Percentiles rank a stretch among this genome's conserved stretches.
Evolutionary conservation across 2,888 invertebrate species (phyloP).

Genomic region (Sepiola atlantica): DNA sequence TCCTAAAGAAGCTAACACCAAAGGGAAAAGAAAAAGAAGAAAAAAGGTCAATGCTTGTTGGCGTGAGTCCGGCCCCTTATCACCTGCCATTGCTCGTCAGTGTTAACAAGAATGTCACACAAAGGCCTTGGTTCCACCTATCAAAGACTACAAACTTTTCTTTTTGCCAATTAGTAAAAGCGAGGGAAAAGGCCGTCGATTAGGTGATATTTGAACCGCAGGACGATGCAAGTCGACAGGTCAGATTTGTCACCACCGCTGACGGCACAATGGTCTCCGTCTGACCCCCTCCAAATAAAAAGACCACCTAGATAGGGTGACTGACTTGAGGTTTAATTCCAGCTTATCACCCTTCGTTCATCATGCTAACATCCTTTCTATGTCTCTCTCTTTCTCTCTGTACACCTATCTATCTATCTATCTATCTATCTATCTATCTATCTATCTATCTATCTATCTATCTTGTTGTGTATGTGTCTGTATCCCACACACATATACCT

Average conservation of each 20-base stretch:
- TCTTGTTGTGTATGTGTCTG: too few species aligned
- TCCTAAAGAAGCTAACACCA: too few species aligned
- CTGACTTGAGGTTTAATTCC: neutral
- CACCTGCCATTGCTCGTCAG: neutral
- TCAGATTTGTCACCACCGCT: constrained; percentile 15
- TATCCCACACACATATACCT: too few species aligned
- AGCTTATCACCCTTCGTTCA: neutral
- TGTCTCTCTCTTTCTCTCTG: neutral
- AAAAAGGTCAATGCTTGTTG: neutral
- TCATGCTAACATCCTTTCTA: neutral
- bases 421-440: neutral
- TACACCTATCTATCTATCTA: neutral
- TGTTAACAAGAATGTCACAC: neutral
- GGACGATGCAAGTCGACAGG: neutral
- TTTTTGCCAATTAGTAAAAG: constrained; percentile 7
- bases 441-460: neutral
- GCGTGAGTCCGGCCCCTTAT: neutral
- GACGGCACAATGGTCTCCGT: neutral
- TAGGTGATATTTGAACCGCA: neutral
- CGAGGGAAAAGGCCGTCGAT: neutral
- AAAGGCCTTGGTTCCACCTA: neutral
- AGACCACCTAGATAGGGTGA: neutral
- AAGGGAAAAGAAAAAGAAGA: neutral
- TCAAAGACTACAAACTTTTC: neutral
- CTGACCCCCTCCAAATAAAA: neutral